Percentiles rank a stretch among this genome's conserved stretches.
Conservation (phyloP, 1,140 invertebrate species). For the Cydia fagiglandana region DNA sequence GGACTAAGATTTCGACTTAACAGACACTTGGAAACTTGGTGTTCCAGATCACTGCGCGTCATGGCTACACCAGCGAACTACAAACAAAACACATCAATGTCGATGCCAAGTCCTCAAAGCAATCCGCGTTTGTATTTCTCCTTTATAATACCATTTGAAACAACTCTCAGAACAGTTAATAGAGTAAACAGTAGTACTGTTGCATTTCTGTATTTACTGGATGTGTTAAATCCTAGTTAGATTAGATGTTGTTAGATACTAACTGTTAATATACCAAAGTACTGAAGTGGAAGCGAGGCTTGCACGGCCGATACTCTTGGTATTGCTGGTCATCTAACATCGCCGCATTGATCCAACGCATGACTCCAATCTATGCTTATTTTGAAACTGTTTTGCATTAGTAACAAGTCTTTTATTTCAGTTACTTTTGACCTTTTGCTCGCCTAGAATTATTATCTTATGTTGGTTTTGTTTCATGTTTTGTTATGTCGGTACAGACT, state of each 20-base stretch:
- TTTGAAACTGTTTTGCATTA: conserved; percentile 65
- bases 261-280: conserved; percentile 66
- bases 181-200: conserved; percentile 31
- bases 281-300: conserved; percentile 60
- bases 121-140: conserved; percentile 78
- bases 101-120: conserved; percentile 80
- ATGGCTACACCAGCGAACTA: conserved; percentile 88
- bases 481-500: conserved; percentile 82
- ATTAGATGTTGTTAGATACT: conserved; percentile 67
- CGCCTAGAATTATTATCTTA: conserved; percentile 64
- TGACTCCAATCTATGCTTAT: conserved; percentile 68
- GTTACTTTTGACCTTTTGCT: conserved; percentile 61
- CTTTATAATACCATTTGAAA: conserved; percentile 37
- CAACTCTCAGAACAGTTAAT: conserved; percentile 30
- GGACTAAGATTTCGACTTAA: neutral
- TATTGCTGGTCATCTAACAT: conserved; percentile 69
- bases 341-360: conserved; percentile 61
- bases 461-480: conserved; percentile 83
- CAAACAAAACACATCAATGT: conserved; percentile 85
- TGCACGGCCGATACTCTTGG: conserved; percentile 60
- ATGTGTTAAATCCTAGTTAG: conserved; percentile 32
- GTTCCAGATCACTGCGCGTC: conserved; percentile 35
- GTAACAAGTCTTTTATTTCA: conserved; percentile 59
- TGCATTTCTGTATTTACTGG: conserved; percentile 45
- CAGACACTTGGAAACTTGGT: neutral